Evolutionary conservation across 1,140 invertebrate species (phyloP).

Genomic region (Pentalonia nigronervosa): DNA sequence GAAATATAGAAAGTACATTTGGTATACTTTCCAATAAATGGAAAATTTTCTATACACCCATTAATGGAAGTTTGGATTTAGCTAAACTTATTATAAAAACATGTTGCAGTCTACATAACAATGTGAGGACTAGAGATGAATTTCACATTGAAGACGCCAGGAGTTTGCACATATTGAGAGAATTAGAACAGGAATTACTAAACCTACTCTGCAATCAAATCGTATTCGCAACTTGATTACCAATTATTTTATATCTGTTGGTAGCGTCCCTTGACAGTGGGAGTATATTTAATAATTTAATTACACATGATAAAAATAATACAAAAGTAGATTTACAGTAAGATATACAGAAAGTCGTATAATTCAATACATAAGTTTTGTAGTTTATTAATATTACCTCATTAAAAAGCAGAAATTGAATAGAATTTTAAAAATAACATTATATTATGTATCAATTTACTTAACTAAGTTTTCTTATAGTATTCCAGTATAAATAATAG

Average conservation of each 20-base stretch:
- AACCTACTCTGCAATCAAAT: slow-evolving; percentile 13
- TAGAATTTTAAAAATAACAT: no score
- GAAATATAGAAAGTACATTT: slow-evolving; percentile 20
- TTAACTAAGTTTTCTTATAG: slow-evolving; percentile 45
- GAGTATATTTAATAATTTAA: slow-evolving; percentile 28
- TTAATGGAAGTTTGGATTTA: slow-evolving; percentile 61
- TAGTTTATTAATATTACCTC: neutral
- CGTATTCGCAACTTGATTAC: slow-evolving; percentile 7
- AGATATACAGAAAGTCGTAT: no score
- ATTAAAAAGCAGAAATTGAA: slow-evolving; percentile 32
- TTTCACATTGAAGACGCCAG: slow-evolving; percentile 59
- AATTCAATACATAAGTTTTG: no score
- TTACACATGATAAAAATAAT: neutral
- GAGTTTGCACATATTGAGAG: slow-evolving; percentile 16
- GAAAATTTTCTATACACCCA: slow-evolving; percentile 59
- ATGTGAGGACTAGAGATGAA: slow-evolving; percentile 59
- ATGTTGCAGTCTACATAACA: slow-evolving; percentile 58
- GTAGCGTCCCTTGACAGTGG: neutral
- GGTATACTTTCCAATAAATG: slow-evolving; percentile 45
- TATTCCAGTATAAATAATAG: slow-evolving; percentile 45
- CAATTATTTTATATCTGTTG: slow-evolving; percentile 54
- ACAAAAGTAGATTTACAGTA: no score
- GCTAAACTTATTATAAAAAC: slow-evolving; percentile 59
- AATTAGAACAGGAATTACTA: slow-evolving; percentile 15
- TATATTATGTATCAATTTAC: no score